Percentiles rank a stretch among this genome's conserved stretches.
These are phyloP conservation scores for Caenorhabditis briggsae DNA, from an alignment of 1,140 invertebrate species.

Conservation along the genomic window DNA sequence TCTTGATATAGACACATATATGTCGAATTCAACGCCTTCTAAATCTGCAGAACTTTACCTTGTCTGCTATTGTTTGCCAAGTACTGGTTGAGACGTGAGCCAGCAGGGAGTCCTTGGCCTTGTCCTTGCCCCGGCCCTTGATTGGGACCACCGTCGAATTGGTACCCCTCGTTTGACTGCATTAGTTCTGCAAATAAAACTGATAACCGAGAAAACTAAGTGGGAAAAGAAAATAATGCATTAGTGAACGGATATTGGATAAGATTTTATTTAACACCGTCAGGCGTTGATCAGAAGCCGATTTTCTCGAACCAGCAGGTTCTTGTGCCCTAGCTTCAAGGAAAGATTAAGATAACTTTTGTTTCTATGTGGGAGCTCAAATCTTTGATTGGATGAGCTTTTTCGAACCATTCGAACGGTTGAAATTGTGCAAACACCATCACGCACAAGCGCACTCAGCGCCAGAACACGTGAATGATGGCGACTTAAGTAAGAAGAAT, in stretches of 20 bases:
- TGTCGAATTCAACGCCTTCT: too few species aligned
- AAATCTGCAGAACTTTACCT: background rate
- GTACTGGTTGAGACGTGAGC: conserved; percentile 43
- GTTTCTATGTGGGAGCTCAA: background rate
- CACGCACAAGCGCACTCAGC: background rate
- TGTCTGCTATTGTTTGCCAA: conserved; percentile 39
- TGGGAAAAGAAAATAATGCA: background rate
- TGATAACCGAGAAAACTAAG: too few species aligned
- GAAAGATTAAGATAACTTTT: background rate
- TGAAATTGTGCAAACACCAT: conserved; percentile 43
- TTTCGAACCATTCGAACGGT: conserved; percentile 50
- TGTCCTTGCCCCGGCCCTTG: background rate
- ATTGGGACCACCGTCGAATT: conserved; percentile 17
- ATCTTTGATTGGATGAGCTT: background rate
- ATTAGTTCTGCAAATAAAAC: conserved; percentile 6
- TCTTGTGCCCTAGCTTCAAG: background rate
- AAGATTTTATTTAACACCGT: background rate
- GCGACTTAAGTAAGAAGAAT: background rate
- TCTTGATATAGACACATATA: background rate
- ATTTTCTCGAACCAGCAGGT: background rate
- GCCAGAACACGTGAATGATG: conserved; percentile 32
- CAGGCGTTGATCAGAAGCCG: background rate
- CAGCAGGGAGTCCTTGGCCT: conserved; percentile 1
- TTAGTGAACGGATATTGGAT: conserved; percentile 14
- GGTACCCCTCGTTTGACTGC: conserved; percentile 27